A percentile compares a stretch with the other conserved stretches of the same genome.
phyloP scores from a whole-genome alignment of 2,113 vertebrate species.

The Archilochus colubris region DNA sequence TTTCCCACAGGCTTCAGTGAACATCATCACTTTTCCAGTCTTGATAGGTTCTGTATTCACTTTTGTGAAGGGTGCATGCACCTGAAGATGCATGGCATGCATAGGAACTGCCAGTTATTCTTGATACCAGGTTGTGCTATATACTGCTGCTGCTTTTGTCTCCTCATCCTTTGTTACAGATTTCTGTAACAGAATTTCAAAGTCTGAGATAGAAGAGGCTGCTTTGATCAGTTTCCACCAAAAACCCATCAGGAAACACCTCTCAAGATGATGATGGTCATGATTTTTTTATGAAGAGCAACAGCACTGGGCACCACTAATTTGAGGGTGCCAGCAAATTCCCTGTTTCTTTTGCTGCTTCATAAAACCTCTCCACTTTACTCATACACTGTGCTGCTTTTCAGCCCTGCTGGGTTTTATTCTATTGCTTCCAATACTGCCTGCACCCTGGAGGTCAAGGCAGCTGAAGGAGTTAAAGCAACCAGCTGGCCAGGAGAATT shows the following conservation, averaged over 20 bases:
- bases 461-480: slow-evolving; percentile 49
- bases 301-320: background rate
- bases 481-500: slow-evolving; percentile 17
- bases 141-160: background rate
- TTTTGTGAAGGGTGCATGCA: background rate
- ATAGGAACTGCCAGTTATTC: background rate
- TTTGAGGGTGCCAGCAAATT: background rate
- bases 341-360: background rate
- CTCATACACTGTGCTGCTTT: background rate
- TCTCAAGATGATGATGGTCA: background rate
- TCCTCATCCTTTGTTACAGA: background rate
- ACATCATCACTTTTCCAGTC: background rate
- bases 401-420: background rate
- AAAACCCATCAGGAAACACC: background rate
- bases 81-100: background rate
- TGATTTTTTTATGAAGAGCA: background rate
- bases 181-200: slow-evolving; percentile 11
- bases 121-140: background rate
- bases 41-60: background rate
- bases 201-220: background rate
- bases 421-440: background rate
- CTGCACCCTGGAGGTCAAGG: background rate
- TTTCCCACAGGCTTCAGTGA: background rate
- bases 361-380: background rate
- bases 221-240: background rate